Conservation (phyloP, 1,140 invertebrate species). For the Drosophila prosaltans region DNA sequence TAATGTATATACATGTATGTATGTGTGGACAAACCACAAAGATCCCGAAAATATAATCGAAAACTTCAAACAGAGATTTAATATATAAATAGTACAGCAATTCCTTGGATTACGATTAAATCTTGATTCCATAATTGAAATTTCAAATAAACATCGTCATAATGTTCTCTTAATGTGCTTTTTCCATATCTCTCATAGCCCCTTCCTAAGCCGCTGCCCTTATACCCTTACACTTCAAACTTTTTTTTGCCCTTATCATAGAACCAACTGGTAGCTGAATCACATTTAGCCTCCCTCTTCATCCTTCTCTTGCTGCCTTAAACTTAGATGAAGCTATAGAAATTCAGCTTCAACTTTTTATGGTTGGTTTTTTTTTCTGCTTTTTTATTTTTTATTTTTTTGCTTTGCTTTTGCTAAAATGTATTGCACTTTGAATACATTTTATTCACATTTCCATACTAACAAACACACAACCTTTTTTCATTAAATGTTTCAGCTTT, state of each 20-base stretch:
- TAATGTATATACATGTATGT: too few species aligned
- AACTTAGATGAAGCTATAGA: constrained; percentile 8
- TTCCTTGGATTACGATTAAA: not conserved
- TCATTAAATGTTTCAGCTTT: constrained; percentile 38
- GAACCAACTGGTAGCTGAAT: not conserved
- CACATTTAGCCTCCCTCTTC: not conserved
- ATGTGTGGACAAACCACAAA: too few species aligned
- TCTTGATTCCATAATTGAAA: too few species aligned
- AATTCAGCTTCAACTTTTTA: constrained; percentile 3
- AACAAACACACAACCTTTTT: constrained; percentile 23
- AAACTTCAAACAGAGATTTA: too few species aligned
- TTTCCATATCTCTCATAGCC: not conserved
- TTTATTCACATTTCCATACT: not conserved
- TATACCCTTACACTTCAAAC: not conserved
- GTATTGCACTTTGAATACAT: constrained; percentile 14
- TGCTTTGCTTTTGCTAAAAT: not conserved
- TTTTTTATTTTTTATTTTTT: constrained; percentile 2
- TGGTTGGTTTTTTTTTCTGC: too few species aligned
- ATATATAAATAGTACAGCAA: too few species aligned
- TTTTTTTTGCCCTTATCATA: not conserved
- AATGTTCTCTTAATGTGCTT: too few species aligned
- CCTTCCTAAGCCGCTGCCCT: not conserved
- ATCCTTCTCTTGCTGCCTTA: not conserved
- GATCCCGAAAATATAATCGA: too few species aligned
- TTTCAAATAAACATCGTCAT: too few species aligned